These are phyloP conservation scores for Metallyticus violacea DNA, from an alignment of 2,888 invertebrate species.

Conservation along the genomic window DNA sequence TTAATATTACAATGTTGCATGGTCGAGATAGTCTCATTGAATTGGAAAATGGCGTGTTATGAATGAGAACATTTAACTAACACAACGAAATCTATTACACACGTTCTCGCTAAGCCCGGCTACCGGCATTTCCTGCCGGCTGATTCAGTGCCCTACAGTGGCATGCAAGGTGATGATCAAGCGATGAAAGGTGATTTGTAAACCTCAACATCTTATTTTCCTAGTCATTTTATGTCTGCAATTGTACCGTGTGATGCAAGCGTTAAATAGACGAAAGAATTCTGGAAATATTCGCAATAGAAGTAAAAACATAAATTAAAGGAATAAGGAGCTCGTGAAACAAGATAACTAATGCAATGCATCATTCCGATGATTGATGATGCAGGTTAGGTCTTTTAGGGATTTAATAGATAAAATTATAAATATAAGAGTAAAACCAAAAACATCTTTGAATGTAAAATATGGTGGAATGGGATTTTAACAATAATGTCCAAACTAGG, in stretches of 20 bases:
- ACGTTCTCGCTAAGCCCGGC: neutral
- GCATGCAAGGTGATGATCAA: slow-evolving; percentile 19
- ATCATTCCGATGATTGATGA: no score
- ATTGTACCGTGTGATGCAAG: neutral
- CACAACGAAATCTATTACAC: neutral
- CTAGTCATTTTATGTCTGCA: neutral
- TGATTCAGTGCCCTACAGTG: neutral
- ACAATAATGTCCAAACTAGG: no score
- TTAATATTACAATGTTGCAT: neutral
- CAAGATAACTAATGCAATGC: no score
- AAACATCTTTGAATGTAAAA: no score
- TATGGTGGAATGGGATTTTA: no score
- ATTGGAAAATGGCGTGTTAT: neutral
- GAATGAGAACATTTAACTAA: neutral
- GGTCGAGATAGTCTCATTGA: neutral
- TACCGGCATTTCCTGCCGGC: slow-evolving; percentile 6
- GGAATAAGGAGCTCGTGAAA: no score
- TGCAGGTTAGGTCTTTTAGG: no score
- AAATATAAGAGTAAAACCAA: no score
- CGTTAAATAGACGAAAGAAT: neutral
- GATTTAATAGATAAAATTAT: no score
- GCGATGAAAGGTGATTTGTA: neutral
- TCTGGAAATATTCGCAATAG: no score
- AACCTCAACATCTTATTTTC: neutral
- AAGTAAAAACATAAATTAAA: no score